A percentile compares a stretch with the other conserved stretches of the same genome.
Conservation (phyloP, 92 coral and sea anemone genomes). For the Phymanthus crucifer region DNA sequence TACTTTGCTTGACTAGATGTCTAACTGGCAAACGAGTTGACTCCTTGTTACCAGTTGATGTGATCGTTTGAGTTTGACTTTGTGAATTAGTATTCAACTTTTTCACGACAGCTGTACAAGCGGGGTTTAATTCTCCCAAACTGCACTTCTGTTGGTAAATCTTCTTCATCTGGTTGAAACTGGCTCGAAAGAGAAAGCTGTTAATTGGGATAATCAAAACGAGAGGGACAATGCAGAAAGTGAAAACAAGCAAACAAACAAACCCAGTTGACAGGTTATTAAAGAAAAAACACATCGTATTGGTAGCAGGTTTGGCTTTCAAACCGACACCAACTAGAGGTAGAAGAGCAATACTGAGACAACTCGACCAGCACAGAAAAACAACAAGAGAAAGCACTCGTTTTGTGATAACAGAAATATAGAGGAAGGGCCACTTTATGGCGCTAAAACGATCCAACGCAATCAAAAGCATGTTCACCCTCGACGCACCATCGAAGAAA, state of each 20-base stretch:
- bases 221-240: constrained; percentile 41
- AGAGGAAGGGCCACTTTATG: constrained; percentile 58
- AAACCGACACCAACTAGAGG: constrained; percentile 30
- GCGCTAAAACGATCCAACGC: constrained; percentile 59
- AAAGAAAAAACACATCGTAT: constrained; percentile 48
- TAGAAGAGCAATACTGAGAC: constrained; percentile 3
- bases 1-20: constrained; percentile 33
- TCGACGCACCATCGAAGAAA: constrained; percentile 59
- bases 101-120: background rate
- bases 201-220: constrained; percentile 61
- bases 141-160: constrained; percentile 46
- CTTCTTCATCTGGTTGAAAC: constrained; percentile 55
- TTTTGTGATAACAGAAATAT: constrained; percentile 25
- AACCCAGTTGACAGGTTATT: constrained; percentile 36
- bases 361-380: constrained; percentile 17
- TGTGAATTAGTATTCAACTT: background rate
- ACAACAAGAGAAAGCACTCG: constrained; percentile 6
- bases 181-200: constrained; percentile 47
- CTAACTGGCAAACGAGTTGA: background rate
- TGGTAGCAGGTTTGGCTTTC: background rate
- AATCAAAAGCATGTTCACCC: constrained; percentile 45
- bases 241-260: constrained; percentile 29
- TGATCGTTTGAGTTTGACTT: background rate
- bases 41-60: background rate
- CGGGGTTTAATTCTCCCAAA: constrained; percentile 20